These are phyloP conservation scores for Eilema caniola DNA, from an alignment of 2,888 invertebrate genomes.

Conservation along the genomic window DNA sequence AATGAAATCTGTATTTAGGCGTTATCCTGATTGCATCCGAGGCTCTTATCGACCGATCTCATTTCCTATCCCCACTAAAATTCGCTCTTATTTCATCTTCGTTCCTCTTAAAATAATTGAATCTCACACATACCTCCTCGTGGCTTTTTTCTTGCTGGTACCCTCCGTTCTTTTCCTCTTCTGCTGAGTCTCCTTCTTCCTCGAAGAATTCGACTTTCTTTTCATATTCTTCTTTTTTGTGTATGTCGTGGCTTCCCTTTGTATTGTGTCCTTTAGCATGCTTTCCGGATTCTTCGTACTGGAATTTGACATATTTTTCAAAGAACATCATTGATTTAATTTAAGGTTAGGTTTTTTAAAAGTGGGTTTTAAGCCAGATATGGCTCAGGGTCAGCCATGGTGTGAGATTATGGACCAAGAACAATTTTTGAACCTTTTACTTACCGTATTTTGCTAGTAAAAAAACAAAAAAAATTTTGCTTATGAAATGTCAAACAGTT, in stretches of 20 bases:
- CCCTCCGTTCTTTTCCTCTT: conserved; percentile 89
- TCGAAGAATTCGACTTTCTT: conserved; percentile 92
- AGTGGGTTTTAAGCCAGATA: too few species aligned
- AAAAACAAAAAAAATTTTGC: too few species aligned
- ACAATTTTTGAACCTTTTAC: too few species aligned
- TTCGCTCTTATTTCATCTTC: too few species aligned
- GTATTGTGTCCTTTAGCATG: conserved; percentile 92
- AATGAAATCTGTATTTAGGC: too few species aligned
- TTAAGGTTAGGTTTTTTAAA: not conserved
- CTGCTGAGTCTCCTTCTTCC: conserved; percentile 90
- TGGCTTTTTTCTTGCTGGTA: conserved; percentile 84
- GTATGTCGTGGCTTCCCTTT: conserved; percentile 91
- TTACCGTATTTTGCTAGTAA: too few species aligned
- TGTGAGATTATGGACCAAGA: too few species aligned
- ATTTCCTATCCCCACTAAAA: too few species aligned
- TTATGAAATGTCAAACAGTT: too few species aligned
- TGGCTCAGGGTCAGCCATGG: too few species aligned
- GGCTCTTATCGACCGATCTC: too few species aligned
- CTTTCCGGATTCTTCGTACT: conserved; percentile 89
- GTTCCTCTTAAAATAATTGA: not conserved
- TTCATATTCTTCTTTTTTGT: conserved; percentile 92
- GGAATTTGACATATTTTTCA: conserved; percentile 9
- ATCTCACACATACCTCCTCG: conserved; percentile 66
- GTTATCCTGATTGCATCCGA: too few species aligned
- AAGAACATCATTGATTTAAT: not conserved